A percentile compares a stretch with the other conserved stretches of the same genome.
phyloP scores from a whole-genome alignment of 1,140 invertebrate species.

The Lordiphosa clarofinis region DNA sequence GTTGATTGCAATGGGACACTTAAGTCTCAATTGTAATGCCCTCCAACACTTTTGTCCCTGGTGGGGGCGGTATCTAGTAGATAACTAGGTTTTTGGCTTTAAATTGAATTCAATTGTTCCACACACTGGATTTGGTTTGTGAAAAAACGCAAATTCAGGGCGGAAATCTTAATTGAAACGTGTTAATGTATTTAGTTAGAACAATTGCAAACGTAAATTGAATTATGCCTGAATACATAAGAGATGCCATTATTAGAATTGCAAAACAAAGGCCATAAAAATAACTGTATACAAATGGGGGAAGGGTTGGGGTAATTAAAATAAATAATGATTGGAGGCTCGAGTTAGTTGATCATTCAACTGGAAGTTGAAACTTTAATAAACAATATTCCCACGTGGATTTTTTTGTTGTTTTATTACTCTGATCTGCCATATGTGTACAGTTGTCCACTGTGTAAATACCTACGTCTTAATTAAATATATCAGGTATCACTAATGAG shows the following conservation, averaged over 20 bases:
- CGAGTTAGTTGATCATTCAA: too few relatives aligned
- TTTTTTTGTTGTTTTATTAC: constrained; percentile 26
- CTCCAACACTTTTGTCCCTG: constrained; percentile 2
- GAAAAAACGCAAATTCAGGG: constrained; percentile 21
- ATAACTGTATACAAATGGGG: too few relatives aligned
- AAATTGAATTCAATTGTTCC: constrained; percentile 54
- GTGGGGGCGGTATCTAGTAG: constrained; percentile 1
- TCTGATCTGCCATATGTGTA: constrained; percentile 13
- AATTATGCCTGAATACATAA: neutral
- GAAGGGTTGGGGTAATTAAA: too few relatives aligned
- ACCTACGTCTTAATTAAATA: neutral
- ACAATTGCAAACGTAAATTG: constrained; percentile 25
- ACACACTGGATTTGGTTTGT: constrained; percentile 19
- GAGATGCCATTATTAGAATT: constrained; percentile 2
- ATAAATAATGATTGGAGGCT: too few relatives aligned
- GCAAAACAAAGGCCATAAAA: neutral
- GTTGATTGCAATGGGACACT: constrained; percentile 39
- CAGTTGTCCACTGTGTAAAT: constrained; percentile 37
- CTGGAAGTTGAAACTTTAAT: constrained; percentile 1
- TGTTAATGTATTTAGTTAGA: constrained; percentile 50
- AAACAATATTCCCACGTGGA: neutral
- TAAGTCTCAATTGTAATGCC: constrained; percentile 24
- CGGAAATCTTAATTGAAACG: constrained; percentile 64
- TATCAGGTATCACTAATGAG: constrained; percentile 8
- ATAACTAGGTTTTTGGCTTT: neutral